A percentile compares a stretch with the other conserved stretches of the same genome.
These are phyloP conservation scores for Chaetorhynchus papuensis DNA, from an alignment of 2,113 vertebrate species.

Conservation along the genomic window DNA sequence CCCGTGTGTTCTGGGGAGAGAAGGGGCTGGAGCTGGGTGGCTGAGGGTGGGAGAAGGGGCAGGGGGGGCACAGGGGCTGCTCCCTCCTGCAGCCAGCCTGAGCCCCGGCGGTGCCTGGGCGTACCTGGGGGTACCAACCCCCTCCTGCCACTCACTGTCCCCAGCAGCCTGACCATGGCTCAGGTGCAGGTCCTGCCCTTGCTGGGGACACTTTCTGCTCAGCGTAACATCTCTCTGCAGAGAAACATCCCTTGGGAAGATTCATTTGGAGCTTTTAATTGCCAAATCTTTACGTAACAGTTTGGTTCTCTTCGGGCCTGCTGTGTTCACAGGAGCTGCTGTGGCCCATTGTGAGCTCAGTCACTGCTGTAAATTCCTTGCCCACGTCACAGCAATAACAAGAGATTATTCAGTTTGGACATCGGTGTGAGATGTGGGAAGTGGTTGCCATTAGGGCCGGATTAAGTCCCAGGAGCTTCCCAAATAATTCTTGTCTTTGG, in stretches of 20 bases:
- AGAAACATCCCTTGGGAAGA: background rate
- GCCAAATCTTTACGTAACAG: accelerated
- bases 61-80: background rate
- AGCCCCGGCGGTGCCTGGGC: background rate
- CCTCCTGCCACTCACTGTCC: background rate
- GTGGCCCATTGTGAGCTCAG: background rate
- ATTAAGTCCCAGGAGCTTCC: background rate
- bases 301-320: background rate
- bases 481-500: background rate
- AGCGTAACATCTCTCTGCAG: background rate
- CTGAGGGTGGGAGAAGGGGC: background rate
- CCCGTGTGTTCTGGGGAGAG: background rate
- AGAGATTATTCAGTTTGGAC: background rate
- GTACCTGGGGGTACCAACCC: background rate
- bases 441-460: background rate
- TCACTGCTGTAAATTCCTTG: background rate
- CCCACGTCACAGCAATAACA: background rate
- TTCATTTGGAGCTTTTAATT: background rate
- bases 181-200: background rate
- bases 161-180: accelerated
- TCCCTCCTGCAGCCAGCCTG: background rate
- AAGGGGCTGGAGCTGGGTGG: background rate
- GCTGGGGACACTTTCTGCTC: background rate
- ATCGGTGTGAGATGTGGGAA: background rate
- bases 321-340: background rate